These are phyloP conservation scores for Myiagra hebetior DNA, from an alignment of 2,113 vertebrate species.

Conservation along the genomic window DNA sequence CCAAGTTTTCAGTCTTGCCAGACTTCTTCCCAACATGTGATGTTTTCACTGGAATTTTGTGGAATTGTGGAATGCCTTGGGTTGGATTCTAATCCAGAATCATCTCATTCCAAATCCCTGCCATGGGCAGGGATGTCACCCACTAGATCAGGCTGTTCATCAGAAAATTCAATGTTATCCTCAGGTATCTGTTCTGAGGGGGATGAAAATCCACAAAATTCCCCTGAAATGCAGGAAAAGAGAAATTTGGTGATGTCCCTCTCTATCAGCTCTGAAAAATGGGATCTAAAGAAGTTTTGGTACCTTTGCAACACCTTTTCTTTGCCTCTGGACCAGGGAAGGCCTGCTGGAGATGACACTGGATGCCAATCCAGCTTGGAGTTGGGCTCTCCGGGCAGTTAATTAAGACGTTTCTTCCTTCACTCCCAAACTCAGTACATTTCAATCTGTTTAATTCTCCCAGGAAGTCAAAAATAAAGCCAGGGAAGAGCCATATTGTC, in stretches of 20 bases:
- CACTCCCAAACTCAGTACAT: neutral
- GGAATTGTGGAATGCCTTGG: neutral
- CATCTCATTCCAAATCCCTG: neutral
- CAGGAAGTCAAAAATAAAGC: constrained; percentile 50
- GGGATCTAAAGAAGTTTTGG: neutral
- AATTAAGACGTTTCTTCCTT: constrained; percentile 41
- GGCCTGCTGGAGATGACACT: fast-evolving
- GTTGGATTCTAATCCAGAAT: neutral
- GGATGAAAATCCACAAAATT: fast-evolving
- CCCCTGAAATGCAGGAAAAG: neutral
- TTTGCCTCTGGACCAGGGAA: neutral
- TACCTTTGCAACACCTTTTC: neutral
- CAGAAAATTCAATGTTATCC: neutral
- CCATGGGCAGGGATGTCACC: neutral
- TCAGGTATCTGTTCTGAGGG: fast-evolving
- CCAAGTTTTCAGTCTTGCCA: neutral
- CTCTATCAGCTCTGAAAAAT: fast-evolving
- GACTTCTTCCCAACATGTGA: fast-evolving
- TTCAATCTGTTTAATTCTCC: constrained; percentile 63
- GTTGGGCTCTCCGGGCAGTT: neutral
- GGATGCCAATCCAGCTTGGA: neutral
- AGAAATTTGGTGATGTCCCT: fast-evolving
- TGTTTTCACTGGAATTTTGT: neutral
- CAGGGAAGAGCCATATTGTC: neutral
- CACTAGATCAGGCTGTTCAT: neutral